Evolutionary conservation across 2,797 vertebrate genomes (phyloP).

Genomic region (Heteromormyrus szaboi): DNA sequence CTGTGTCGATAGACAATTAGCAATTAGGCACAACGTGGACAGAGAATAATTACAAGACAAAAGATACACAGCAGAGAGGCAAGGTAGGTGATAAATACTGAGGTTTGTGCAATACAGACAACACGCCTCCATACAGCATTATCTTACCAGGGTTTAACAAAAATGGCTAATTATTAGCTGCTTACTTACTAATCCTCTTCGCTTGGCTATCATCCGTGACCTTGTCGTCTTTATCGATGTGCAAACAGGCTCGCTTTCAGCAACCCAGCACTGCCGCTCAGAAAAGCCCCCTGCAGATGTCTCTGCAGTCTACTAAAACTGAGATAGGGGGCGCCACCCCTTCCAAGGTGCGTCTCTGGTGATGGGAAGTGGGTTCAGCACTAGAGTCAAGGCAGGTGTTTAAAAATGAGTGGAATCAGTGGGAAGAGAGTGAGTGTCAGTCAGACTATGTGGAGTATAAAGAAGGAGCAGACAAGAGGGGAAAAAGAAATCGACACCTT

Average conservation of each 20-base stretch:
- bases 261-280: not conserved
- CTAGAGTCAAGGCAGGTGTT: conserved; percentile 50
- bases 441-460: conserved; percentile 54
- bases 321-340: not conserved
- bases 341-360: not conserved
- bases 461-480: conserved; percentile 43
- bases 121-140: not conserved
- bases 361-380: conserved; percentile 58
- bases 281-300: not conserved
- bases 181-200: not conserved
- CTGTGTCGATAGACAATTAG: not conserved
- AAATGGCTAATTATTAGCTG: not conserved
- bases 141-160: not conserved
- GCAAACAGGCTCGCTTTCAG: not conserved
- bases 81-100: not conserved
- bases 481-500: conserved; percentile 43
- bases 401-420: conserved; percentile 71
- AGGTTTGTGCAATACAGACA: not conserved
- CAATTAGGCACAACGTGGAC: not conserved
- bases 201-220: not conserved
- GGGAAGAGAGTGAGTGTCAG: conserved; percentile 51
- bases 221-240: not conserved
- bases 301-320: not conserved
- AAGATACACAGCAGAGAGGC: not conserved
- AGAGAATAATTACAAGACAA: not conserved